phyloP scores from a whole-genome alignment of 2,113 vertebrate genomes.

The Esox niger region DNA sequence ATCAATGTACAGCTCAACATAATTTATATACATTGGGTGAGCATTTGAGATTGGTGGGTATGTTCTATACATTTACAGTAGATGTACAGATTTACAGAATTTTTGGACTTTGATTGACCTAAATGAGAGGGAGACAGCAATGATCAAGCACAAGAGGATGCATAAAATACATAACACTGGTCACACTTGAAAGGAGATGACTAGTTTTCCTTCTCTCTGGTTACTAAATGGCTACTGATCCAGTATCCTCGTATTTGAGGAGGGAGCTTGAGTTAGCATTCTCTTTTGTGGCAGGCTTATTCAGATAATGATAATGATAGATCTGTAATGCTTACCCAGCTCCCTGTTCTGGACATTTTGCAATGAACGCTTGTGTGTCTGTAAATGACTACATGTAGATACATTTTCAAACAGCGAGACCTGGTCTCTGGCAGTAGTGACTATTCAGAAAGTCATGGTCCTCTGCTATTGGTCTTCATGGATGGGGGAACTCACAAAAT shows the following conservation, averaged over 20 bases:
- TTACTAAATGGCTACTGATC: not conserved
- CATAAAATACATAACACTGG: slow-evolving; percentile 26
- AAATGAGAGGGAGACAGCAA: no score
- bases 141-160: no score
- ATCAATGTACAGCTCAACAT: no score
- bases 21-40: no score
- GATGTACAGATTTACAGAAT: no score
- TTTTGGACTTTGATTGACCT: no score
- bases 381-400: not conserved
- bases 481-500: slow-evolving; percentile 5
- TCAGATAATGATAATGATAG: not conserved
- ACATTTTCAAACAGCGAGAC: not conserved
- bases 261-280: not conserved
- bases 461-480: not conserved
- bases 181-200: slow-evolving; percentile 11
- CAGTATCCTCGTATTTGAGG: not conserved
- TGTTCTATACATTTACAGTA: no score
- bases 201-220: slow-evolving; percentile 19
- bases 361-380: slow-evolving; percentile 19
- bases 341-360: slow-evolving; percentile 6
- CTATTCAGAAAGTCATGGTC: not conserved
- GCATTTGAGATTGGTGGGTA: no score
- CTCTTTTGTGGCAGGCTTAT: not conserved
- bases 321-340: not conserved
- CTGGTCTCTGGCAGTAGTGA: not conserved